A percentile compares a stretch with the other conserved stretches of the same genome.
Evolutionary conservation across 1,140 invertebrate species (phyloP).

Genomic region (Diuraphis noxia): DNA sequence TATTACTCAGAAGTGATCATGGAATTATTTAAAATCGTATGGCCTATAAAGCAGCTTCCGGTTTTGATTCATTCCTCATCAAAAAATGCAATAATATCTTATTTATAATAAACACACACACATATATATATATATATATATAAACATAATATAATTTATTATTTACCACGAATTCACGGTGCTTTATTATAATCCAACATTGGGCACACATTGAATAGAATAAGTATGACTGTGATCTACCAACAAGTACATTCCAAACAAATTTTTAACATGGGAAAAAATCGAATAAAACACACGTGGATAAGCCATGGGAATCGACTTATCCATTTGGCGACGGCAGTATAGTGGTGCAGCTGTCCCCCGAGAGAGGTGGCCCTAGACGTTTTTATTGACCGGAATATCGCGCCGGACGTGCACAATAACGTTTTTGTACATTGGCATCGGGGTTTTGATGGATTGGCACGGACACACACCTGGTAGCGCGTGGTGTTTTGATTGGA

Average conservation of each 20-base stretch:
- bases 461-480: constrained; percentile 39
- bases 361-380: constrained; percentile 27
- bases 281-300: constrained; percentile 18
- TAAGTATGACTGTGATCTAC: not conserved
- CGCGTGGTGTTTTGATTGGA: constrained; percentile 54
- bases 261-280: constrained; percentile 19
- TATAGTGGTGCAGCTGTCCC: constrained; percentile 20
- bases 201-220: not conserved
- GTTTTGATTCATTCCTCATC: not conserved
- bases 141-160: not conserved
- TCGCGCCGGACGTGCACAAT: constrained; percentile 52
- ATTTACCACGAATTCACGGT: not conserved
- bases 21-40: not conserved
- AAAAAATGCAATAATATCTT: constrained; percentile 11
- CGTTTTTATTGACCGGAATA: constrained; percentile 50
- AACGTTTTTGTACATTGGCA: constrained; percentile 27
- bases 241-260: not conserved
- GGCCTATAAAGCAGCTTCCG: not conserved
- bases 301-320: constrained; percentile 31
- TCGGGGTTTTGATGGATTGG: constrained; percentile 45
- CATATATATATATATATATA: not conserved
- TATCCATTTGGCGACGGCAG: not conserved
- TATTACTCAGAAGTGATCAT: not conserved
- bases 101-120: too few relatives aligned
- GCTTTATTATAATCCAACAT: not conserved